Evolutionary conservation across 2,888 invertebrate genomes (phyloP).

Genomic region (Standfussiana lucernea): DNA sequence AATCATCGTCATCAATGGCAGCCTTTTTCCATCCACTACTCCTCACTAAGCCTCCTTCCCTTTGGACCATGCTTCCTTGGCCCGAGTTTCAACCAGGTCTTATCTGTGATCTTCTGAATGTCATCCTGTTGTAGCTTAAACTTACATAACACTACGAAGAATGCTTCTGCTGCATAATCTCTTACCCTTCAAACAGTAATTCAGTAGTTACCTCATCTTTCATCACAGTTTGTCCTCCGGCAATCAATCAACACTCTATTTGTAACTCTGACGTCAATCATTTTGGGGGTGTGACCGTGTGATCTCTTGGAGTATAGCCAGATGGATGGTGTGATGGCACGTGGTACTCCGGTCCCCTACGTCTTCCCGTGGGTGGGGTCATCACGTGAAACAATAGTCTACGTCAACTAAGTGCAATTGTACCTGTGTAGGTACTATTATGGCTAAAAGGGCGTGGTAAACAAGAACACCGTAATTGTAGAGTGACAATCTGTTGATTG

Average conservation of each 20-base stretch:
- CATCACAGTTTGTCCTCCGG: constrained; percentile 25
- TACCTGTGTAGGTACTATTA: constrained; percentile 30
- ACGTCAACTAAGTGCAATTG: constrained; percentile 37
- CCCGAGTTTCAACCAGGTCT: not conserved
- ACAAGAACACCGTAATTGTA: constrained; percentile 20
- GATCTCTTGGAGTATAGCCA: constrained; percentile 67
- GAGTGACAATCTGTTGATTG: not conserved
- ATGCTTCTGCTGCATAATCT: not conserved
- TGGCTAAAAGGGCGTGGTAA: constrained; percentile 25
- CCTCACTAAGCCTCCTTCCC: not conserved
- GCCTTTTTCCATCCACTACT: too few relatives aligned
- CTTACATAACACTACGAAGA: not conserved
- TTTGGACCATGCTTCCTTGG: not conserved
- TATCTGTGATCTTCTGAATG: not conserved
- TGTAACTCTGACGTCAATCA: constrained; percentile 61
- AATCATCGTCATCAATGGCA: too few relatives aligned
- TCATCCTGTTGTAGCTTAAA: not conserved
- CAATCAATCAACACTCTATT: constrained; percentile 39
- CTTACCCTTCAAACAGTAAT: not conserved
- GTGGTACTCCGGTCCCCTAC: constrained; percentile 62
- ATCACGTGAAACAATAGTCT: constrained; percentile 52
- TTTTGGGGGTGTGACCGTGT: constrained; percentile 77
- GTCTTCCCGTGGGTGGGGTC: constrained; percentile 53
- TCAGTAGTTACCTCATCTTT: constrained; percentile 22
- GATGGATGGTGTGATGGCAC: constrained; percentile 61